Evolutionary conservation across 2,797 vertebrate species (phyloP), one percentile per base, ranked within the genome.

Genomic region (Bradypodion ventrale): DNA sequence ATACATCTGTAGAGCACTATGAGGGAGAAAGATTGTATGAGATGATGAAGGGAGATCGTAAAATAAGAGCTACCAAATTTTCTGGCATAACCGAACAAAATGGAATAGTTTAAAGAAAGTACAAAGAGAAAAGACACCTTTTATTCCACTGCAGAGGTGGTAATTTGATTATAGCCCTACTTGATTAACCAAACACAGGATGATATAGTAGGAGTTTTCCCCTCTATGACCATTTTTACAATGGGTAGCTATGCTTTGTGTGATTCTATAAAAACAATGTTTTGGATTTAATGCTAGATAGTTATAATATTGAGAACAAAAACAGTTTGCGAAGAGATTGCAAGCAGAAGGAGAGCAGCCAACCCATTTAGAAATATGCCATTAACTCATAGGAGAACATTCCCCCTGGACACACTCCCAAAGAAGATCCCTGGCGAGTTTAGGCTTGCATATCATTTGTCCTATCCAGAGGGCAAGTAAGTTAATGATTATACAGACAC

Each of bases 401-500:
- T 93, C 89, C 91, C 92, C 70, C 92, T 87, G 90, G 92, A 91
- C 83, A 66, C 89, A 91, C 92, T 91, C 87, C 91, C 94, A 94
- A 85, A 87, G 92, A 90, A 89, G 88, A 90, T 89, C 89, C 91
- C 92, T 92, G 85, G 90, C 10, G 89, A 94, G 91, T 91, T 87
- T 84, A 92, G 87, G 92, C 92, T 92, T 91, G 91, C 92, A 89
- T 92, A 87, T 89, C 92, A 92, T 89, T 90, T 94, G 87, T 88
- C 88, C 91, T 87, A 87, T 92, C 91, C 89, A 94, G 92, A 93
- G 88, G 89, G 91, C 75, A 63, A 93, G 85, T 87, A 91, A 94
- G 93, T 90, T 92, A 95, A 94, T 94, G 94, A 94, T 90, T 93
- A 89, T 88, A 91, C 82, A 92, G 94, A 90, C 80, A 91, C 88